Evolutionary conservation across 2,888 invertebrate genomes (phyloP).

Genomic region (Tinea pellionella): DNA sequence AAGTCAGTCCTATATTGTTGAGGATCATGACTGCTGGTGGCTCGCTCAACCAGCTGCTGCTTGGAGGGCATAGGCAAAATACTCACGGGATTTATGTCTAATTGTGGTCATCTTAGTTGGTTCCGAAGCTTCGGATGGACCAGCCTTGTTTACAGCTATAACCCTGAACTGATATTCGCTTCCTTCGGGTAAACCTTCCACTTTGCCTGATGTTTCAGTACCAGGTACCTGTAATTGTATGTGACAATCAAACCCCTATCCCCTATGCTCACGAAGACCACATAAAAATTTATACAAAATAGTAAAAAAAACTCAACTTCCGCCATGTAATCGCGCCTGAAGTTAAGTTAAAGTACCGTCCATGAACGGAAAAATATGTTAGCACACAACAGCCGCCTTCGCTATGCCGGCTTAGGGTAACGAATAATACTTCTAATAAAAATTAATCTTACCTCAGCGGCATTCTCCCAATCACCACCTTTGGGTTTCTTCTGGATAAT

Average conservation of each 20-base stretch:
- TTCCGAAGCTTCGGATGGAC: conserved; percentile 89
- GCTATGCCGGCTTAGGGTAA: no score
- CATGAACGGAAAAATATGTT: no score
- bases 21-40: no score
- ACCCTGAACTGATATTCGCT: conserved; percentile 93
- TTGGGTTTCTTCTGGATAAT: conserved; percentile 92
- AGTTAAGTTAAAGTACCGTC: no score
- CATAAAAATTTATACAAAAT: neutral
- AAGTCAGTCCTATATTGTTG: no score
- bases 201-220: conserved; percentile 77
- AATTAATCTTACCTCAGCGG: conserved; percentile 76
- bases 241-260: no score
- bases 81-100: conserved; percentile 88
- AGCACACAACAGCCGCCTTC: neutral
- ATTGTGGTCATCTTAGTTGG: conserved; percentile 90
- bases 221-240: conserved; percentile 74
- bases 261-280: no score
- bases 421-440: no score
- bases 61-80: no score
- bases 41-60: no score
- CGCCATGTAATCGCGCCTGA: neutral
- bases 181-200: conserved; percentile 88
- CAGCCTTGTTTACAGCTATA: conserved; percentile 93
- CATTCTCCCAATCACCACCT: conserved; percentile 91
- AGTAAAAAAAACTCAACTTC: no score